Percentiles rank a stretch among this genome's conserved stretches.
phyloP scores from a whole-genome alignment of 2,888 invertebrate genomes.

The Caenorhabditis auriculariae region DNA sequence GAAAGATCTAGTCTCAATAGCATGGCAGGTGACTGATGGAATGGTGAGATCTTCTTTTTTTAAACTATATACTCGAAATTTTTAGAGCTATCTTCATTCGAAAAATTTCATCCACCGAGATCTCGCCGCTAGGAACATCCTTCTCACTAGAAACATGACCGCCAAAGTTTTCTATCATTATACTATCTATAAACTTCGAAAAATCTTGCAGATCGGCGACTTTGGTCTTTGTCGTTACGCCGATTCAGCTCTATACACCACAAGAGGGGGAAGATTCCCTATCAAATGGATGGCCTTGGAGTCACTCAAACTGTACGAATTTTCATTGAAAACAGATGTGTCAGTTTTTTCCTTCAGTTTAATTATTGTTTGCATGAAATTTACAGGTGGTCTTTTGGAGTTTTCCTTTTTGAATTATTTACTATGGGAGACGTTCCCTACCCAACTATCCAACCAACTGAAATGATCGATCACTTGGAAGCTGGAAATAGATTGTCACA shows the following conservation, averaged over 20 bases:
- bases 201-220: constrained; percentile 50
- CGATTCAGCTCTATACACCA: constrained; percentile 48
- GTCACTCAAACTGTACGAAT: constrained; percentile 52
- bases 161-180: constrained; percentile 54
- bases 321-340: constrained; percentile 46
- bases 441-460: constrained; percentile 45
- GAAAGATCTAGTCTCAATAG: constrained; percentile 50
- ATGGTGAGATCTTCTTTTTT: no score
- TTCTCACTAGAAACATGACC: constrained; percentile 43
- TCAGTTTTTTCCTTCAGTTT: constrained; percentile 9
- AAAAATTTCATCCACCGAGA: constrained; percentile 52
- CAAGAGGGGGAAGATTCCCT: constrained; percentile 50
- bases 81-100: constrained; percentile 45
- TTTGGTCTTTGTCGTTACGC: constrained; percentile 54
- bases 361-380: neutral
- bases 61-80: no score
- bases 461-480: constrained; percentile 44
- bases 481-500: constrained; percentile 39
- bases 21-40: constrained; percentile 53
- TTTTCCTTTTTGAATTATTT: constrained; percentile 50
- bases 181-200: no score
- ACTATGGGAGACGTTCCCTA: constrained; percentile 50
- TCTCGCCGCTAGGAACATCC: constrained; percentile 47
- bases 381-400: constrained; percentile 43
- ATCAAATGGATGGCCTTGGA: constrained; percentile 57